Conservation (phyloP, 2,888 invertebrate species). For the Campoplex capitator region DNA sequence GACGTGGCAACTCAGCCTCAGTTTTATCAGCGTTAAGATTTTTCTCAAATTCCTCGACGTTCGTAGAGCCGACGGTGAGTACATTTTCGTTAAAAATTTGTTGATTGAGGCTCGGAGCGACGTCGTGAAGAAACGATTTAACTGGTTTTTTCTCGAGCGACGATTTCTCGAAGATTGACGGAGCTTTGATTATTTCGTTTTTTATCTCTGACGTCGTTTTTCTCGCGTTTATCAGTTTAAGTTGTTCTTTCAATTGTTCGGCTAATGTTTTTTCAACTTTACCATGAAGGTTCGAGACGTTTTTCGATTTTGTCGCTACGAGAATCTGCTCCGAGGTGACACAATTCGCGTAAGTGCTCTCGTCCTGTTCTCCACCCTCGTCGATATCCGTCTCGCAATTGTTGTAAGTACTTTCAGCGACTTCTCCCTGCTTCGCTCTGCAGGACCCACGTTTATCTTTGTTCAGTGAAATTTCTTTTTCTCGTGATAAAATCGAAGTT, state of each 20-base stretch:
- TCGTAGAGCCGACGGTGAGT: conserved; percentile 13
- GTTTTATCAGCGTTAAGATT: conserved; percentile 52
- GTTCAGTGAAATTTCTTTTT: not conserved
- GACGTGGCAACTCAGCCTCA: conserved; percentile 72
- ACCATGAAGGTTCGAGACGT: conserved; percentile 72
- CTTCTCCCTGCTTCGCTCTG: conserved; percentile 51
- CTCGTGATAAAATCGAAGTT: conserved; percentile 32
- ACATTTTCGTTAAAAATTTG: conserved; percentile 55
- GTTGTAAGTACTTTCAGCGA: conserved; percentile 77
- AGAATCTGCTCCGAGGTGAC: conserved; percentile 63
- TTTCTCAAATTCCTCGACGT: conserved; percentile 56
- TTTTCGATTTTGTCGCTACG: conserved; percentile 45
- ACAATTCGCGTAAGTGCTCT: conserved; percentile 72
- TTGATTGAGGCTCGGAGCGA: conserved; percentile 49
- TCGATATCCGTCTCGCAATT: conserved; percentile 73
- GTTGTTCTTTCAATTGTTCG: conserved; percentile 77
- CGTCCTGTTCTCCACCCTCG: conserved; percentile 51
- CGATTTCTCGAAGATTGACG: conserved; percentile 39
- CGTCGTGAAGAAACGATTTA: conserved; percentile 77
- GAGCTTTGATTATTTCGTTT: conserved; percentile 66
- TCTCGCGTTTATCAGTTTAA: conserved; percentile 71
- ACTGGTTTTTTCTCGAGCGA: conserved; percentile 68
- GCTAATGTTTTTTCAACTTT: conserved; percentile 73
- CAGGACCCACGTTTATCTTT: not conserved
- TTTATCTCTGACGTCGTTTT: conserved; percentile 72